A percentile compares a stretch with the other conserved stretches of the same genome.
These are phyloP conservation scores for Micrastur ruficollis DNA, from an alignment of 2,797 vertebrate species.

Conservation along the genomic window DNA sequence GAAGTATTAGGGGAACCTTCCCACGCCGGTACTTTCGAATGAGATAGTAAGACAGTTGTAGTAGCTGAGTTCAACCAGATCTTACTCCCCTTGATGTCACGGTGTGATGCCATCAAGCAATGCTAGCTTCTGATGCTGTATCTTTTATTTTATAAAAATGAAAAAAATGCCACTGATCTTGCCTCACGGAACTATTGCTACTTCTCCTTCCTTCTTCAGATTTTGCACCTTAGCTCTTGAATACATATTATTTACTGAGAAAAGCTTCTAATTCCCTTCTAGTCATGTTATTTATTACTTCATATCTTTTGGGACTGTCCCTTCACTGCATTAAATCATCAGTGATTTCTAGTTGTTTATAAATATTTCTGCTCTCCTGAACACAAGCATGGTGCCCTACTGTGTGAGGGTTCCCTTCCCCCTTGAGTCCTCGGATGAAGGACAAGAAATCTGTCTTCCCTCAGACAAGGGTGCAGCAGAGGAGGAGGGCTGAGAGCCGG, in stretches of 20 bases:
- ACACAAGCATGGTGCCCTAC: fast-evolving
- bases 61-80: neutral
- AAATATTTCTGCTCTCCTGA: fast-evolving
- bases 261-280: neutral
- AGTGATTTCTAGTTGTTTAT: neutral
- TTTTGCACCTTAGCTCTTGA: neutral
- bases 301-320: neutral
- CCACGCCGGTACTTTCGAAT: neutral
- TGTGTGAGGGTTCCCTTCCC: neutral
- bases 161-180: neutral
- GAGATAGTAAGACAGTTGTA: neutral
- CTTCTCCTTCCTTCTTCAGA: neutral
- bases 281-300: neutral
- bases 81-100: neutral
- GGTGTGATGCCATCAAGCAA: neutral
- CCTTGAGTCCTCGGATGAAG: fast-evolving
- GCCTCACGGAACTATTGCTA: neutral
- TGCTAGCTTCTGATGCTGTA: neutral
- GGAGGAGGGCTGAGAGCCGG: neutral
- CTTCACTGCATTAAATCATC: neutral
- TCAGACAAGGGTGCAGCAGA: neutral
- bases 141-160: neutral
- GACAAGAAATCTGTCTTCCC: neutral
- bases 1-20: neutral
- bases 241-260: neutral